These are phyloP conservation scores for Gyps fulvus DNA, from an alignment of 2,113 vertebrate species.

Conservation along the genomic window DNA sequence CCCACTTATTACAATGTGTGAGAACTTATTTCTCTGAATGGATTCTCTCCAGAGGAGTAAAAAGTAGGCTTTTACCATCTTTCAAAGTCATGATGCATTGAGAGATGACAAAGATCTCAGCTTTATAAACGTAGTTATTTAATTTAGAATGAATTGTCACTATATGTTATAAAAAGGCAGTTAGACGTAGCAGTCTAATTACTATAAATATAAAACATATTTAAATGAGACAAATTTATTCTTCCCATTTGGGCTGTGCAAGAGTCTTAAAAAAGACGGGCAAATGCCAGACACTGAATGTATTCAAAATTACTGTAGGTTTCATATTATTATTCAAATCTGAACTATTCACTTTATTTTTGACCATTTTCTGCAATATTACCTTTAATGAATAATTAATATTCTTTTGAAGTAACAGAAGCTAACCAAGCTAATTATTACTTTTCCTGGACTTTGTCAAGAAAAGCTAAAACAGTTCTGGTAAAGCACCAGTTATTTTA, in stretches of 20 bases:
- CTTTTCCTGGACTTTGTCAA: not conserved
- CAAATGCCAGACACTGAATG: not conserved
- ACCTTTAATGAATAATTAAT: not conserved
- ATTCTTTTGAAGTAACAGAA: not conserved
- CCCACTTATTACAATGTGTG: not conserved
- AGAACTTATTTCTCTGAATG: not conserved
- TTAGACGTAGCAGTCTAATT: not conserved
- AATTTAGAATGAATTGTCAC: not conserved
- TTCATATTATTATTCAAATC: not conserved
- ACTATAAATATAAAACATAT: not conserved
- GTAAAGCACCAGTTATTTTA: not conserved
- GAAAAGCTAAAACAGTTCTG: not conserved
- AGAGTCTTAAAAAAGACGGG: not conserved
- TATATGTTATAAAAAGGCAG: not conserved
- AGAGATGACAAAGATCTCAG: slow-evolving; percentile 22
- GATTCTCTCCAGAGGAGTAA: not conserved
- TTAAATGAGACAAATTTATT: not conserved
- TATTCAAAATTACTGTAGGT: not conserved
- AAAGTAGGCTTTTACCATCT: not conserved
- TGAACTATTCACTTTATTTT: not conserved
- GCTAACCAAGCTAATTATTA: not conserved
- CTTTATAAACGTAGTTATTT: slow-evolving; percentile 27
- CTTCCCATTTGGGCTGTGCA: not conserved
- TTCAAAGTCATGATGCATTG: slow-evolving; percentile 6
- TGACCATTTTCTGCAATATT: not conserved